Evolutionary conservation across 2,888 invertebrate species (phyloP).

Genomic region (Cephus pulcher): DNA sequence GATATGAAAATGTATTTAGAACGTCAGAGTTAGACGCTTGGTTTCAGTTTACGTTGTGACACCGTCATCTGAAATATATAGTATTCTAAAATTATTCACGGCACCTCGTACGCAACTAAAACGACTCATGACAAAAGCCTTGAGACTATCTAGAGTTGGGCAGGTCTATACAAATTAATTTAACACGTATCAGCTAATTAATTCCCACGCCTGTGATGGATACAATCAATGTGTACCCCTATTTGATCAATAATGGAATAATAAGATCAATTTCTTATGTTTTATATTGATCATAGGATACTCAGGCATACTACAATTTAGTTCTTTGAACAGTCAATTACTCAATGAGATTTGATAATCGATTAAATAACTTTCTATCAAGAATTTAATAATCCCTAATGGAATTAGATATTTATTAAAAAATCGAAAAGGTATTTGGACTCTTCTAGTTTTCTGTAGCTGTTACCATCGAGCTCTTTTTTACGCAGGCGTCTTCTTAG

Average conservation of each 20-base stretch:
- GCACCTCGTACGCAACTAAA: neutral
- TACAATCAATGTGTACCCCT: neutral
- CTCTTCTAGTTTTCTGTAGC: neutral
- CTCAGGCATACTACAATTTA: neutral
- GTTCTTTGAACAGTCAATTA: neutral
- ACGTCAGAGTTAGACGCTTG: neutral
- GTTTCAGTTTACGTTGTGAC: neutral
- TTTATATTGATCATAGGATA: neutral
- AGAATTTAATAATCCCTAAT: neutral
- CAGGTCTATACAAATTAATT: neutral
- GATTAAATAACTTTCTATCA: neutral
- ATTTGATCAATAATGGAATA: neutral
- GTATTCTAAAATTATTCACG: neutral
- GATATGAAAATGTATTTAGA: neutral
- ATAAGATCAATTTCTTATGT: neutral
- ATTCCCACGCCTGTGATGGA: neutral
- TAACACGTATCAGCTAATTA: neutral
- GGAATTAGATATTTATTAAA: neutral
- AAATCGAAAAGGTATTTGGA: neutral
- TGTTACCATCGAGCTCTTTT: neutral
- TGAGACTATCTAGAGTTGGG: neutral
- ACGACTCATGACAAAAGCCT: neutral
- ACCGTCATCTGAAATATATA: neutral
- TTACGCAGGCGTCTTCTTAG: slow-evolving; percentile 34
- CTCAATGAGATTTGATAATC: neutral